Percentiles rank a stretch among this genome's conserved stretches.
phyloP scores from a whole-genome alignment of 2,797 vertebrate genomes.

The Arnoldichthys spilopterus region DNA sequence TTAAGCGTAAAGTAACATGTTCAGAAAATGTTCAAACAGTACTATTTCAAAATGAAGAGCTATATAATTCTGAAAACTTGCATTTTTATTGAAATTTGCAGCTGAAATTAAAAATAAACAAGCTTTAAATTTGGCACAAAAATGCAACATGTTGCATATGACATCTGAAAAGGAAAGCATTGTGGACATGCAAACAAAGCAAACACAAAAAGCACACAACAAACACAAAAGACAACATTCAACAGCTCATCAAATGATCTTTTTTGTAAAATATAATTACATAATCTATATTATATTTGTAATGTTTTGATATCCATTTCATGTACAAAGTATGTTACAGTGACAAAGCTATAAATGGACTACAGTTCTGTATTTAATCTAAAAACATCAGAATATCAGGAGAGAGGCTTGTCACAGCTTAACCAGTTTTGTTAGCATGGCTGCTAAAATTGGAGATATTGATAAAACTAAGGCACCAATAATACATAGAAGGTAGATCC shows the following conservation, averaged over 20 bases:
- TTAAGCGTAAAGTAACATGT: background rate
- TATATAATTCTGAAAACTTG: background rate
- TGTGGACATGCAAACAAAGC: background rate
- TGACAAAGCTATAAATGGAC: background rate
- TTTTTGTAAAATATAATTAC: background rate
- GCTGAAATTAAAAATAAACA: background rate
- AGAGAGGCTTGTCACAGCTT: background rate
- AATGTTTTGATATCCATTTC: too few species aligned
- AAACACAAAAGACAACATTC: background rate
- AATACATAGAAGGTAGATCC: background rate
- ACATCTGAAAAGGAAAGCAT: background rate
- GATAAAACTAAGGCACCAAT: background rate
- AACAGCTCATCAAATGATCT: background rate
- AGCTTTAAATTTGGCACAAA: conserved; percentile 3
- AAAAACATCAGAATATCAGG: background rate
- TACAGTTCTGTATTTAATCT: conserved; percentile 8
- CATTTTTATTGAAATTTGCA: conserved; percentile 24
- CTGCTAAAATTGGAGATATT: background rate
- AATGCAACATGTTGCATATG: background rate
- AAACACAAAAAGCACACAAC: background rate
- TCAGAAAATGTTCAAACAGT: background rate
- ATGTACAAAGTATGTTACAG: too few species aligned
- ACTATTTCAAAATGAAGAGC: background rate
- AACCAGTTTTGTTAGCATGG: background rate
- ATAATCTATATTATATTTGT: too few species aligned